Conservation (phyloP, 2,888 invertebrate species). For the Lepidochitona cinerea region DNA sequence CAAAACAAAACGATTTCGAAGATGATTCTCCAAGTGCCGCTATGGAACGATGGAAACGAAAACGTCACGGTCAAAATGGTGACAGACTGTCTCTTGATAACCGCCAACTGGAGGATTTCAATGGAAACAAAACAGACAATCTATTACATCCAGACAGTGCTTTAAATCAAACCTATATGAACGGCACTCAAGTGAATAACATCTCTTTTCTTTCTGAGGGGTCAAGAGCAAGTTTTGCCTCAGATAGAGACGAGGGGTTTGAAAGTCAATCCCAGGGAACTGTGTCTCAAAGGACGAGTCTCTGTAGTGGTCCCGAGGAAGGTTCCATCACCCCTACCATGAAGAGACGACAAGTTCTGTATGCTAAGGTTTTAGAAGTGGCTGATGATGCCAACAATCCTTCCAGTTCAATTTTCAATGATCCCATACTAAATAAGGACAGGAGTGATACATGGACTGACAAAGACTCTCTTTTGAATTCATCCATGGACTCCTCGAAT, state of each 20-base stretch:
- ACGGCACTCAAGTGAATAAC: background rate
- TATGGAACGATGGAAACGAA: slow-evolving; percentile 54
- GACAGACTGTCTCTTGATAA: background rate
- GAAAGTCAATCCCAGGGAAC: slow-evolving; percentile 62
- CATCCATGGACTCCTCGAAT: slow-evolving; percentile 41
- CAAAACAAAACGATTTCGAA: slow-evolving; percentile 6
- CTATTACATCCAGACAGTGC: background rate
- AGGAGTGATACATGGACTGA: slow-evolving; percentile 59
- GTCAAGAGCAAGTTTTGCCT: slow-evolving; percentile 57
- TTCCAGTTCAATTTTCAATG: background rate
- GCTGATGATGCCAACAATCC: background rate
- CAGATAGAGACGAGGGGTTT: slow-evolving; percentile 67
- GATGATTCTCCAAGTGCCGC: slow-evolving; percentile 48
- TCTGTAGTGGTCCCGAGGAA: slow-evolving; percentile 66
- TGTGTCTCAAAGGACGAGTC: slow-evolving; percentile 65
- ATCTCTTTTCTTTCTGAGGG: slow-evolving; percentile 35
- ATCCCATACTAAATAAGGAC: slow-evolving; percentile 9
- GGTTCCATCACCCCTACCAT: slow-evolving; percentile 38
- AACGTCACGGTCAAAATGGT: slow-evolving; percentile 33
- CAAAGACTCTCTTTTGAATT: slow-evolving; percentile 41
- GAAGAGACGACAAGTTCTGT: slow-evolving; percentile 28
- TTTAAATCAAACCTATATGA: background rate
- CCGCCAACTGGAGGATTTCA: background rate
- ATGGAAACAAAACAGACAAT: background rate
- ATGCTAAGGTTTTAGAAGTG: background rate